Percentiles rank a stretch among this genome's conserved stretches.
Conservation (phyloP, 1,140 invertebrate genomes). For the Cylas formicarius region DNA sequence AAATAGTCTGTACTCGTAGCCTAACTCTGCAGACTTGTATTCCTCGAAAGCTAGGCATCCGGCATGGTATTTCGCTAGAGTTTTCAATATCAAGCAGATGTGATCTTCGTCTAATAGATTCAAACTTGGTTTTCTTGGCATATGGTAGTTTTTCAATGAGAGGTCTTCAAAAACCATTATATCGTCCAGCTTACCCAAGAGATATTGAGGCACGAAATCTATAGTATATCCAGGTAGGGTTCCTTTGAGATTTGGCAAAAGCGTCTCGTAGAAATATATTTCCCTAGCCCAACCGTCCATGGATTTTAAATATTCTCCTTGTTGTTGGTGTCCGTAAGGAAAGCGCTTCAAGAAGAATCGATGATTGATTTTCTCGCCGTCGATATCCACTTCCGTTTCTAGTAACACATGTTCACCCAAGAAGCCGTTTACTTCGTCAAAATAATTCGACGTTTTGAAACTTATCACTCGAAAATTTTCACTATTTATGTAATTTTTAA, state of each 20-base stretch:
- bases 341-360: constrained; percentile 48
- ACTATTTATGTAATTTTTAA: constrained; percentile 11
- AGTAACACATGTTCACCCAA: constrained; percentile 45
- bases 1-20: constrained; percentile 31
- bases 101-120: constrained; percentile 45
- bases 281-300: constrained; percentile 48
- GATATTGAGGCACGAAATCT: constrained; percentile 41
- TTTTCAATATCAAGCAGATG: constrained; percentile 44
- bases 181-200: constrained; percentile 38
- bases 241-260: constrained; percentile 40
- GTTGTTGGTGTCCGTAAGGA: constrained; percentile 39
- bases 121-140: constrained; percentile 31
- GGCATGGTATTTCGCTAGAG: constrained; percentile 50
- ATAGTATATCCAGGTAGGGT: constrained; percentile 19
- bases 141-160: constrained; percentile 35
- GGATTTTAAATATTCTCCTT: constrained; percentile 43
- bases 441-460: constrained; percentile 9
- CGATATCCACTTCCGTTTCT: constrained; percentile 18
- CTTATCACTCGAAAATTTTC: constrained; percentile 10
- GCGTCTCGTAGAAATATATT: constrained; percentile 40
- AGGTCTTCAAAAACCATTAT: constrained; percentile 47
- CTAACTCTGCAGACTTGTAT: constrained; percentile 29
- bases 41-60: constrained; percentile 49
- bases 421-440: constrained; percentile 44
- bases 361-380: constrained; percentile 19